Conservation (phyloP, 1,140 invertebrate genomes). For the Colletes gigas region DNA sequence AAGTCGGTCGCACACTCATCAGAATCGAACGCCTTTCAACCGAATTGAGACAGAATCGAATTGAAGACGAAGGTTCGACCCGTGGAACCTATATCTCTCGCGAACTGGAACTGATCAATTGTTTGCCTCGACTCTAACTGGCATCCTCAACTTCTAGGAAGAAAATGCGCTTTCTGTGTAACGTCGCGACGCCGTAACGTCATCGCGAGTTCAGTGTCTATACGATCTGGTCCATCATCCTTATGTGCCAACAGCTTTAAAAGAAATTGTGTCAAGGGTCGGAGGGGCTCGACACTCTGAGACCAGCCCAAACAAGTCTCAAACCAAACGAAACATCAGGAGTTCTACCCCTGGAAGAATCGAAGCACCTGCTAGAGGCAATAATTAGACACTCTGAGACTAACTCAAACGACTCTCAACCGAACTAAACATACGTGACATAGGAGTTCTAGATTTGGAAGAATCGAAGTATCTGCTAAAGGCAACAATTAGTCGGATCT, state of each 20-base stretch:
- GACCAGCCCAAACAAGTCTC: no score
- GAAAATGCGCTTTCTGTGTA: not conserved
- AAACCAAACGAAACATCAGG: no score
- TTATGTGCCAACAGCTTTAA: no score
- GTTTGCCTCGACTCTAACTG: not conserved
- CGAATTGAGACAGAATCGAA: conserved; percentile 4
- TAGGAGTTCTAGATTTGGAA: no score
- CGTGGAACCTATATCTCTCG: not conserved
- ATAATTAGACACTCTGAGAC: no score
- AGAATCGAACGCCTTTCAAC: not conserved
- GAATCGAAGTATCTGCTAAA: no score
- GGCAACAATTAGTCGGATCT: no score
- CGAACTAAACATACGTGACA: no score
- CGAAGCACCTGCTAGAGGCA: no score
- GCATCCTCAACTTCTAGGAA: not conserved
- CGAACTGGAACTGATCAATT: not conserved
- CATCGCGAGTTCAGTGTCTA: not conserved
- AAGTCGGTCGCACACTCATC: not conserved
- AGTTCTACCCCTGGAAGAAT: no score
- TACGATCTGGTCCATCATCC: not conserved
- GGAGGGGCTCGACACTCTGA: no score
- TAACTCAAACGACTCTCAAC: no score
- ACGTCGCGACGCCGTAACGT: not conserved
- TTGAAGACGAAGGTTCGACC: not conserved
- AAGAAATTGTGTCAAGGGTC: not conserved